Conservation (phyloP, 2,113 vertebrate genomes). For the Synchiropus splendidus region DNA sequence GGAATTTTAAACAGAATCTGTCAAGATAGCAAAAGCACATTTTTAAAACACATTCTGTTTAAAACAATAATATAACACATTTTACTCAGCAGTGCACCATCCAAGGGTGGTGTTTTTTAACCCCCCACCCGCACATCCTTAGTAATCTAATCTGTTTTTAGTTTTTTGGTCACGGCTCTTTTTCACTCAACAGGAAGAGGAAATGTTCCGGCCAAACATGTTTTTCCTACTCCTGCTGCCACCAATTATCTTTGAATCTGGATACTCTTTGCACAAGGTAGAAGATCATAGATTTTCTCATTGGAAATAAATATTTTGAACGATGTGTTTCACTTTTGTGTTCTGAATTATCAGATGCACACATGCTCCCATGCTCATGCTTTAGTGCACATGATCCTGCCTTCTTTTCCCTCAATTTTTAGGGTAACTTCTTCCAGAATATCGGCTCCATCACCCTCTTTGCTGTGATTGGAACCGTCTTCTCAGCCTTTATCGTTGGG, state of each 20-base stretch:
- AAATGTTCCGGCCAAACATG: constrained; percentile 99
- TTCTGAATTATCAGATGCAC: too few relatives aligned
- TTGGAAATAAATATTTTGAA: not conserved
- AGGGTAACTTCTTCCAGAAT: constrained; percentile 99
- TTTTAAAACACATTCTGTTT: too few relatives aligned
- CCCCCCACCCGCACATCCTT: too few relatives aligned
- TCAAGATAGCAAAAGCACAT: too few relatives aligned
- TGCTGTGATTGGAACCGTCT: constrained; percentile 91
- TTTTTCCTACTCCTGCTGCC: constrained; percentile 96
- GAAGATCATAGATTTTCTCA: not conserved
- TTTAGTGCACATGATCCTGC: not conserved
- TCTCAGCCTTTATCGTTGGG: constrained; percentile 96
- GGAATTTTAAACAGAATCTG: too few relatives aligned
- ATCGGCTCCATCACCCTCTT: constrained; percentile 96
- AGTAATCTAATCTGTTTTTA: not conserved
- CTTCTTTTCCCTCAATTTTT: constrained; percentile 1
- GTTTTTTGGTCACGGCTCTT: not conserved
- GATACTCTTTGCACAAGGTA: constrained; percentile 96
- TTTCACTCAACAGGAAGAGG: constrained; percentile 82
- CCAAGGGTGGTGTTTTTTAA: too few relatives aligned
- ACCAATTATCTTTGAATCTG: constrained; percentile 98
- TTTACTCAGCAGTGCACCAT: too few relatives aligned
- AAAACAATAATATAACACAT: too few relatives aligned
- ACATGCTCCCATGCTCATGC: too few relatives aligned
- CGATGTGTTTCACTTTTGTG: too few relatives aligned